Base-by-base conservation (phyloP, 2,797 vertebrate species). In the Tarsius wallacei region DNA sequence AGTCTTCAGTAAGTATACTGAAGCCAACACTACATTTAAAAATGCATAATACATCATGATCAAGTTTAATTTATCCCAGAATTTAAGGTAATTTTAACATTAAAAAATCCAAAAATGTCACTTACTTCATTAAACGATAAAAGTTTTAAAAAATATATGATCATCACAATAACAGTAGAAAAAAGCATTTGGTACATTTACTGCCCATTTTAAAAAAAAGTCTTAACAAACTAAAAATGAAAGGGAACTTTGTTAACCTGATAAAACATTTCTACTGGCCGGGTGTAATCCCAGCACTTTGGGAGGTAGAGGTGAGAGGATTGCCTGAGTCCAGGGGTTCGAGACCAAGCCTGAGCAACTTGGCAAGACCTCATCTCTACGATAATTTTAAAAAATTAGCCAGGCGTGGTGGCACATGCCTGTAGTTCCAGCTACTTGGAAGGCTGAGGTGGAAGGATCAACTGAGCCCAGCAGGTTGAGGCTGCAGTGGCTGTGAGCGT, bases 121-220 rank as follows among this genome's bases (percentile, higher is more conserved):
- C 57, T 93, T 24, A 28, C 53, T 49, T 88, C 76, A 74, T 94
- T 93, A 89, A 86, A 42, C 82, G 74, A 93, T 36, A n/a, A 92
- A 83, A 51, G 33, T 21, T 7, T 28, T 66, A 93, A 61, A 59
- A n/a, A 42, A 42, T 42, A 42, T 42, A 74, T 8, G 55, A 59
- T 16, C 31, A 82, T 22, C 14, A 24, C 33, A 57, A 55, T 73
- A 80, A 77, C 33, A 36, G 10, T 22, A 53, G 53, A 24, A 73
- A 71, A 73, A 71, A 68, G 4, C 5, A 76, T 83, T 33, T 68
- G 59, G 14, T 64, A 88, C 64, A 36, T 89, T 85, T 55, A 91
- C 89, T 55, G 74, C 21, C 49, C 11, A 51, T 61, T 93, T 96
- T 87, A 87, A 91, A 93, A 97, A 96, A 93, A 82, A 21, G 13